Conservation (phyloP, 1,140 invertebrate genomes). For the Solenopsis invicta region DNA sequence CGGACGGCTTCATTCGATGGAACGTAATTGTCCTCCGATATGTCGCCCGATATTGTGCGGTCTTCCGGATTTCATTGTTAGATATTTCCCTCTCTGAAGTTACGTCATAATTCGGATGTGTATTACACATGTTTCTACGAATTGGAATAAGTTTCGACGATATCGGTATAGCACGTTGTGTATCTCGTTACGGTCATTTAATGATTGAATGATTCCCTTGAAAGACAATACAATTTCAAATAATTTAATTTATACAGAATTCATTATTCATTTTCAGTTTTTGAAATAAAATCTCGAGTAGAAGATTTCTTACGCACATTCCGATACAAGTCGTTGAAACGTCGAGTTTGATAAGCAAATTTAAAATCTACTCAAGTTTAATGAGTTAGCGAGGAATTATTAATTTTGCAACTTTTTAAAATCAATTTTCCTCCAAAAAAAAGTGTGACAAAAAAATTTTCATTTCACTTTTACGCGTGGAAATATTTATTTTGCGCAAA, state of each 20-base stretch:
- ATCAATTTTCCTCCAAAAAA: neutral
- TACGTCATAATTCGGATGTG: neutral
- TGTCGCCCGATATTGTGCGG: constrained; percentile 25
- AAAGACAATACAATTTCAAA: neutral
- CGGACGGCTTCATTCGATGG: constrained; percentile 43
- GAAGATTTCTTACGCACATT: neutral
- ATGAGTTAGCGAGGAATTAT: neutral
- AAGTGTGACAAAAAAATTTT: neutral
- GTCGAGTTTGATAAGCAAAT: neutral
- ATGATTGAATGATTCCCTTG: neutral
- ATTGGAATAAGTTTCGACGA: neutral
- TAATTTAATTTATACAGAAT: neutral
- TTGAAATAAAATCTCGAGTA: neutral
- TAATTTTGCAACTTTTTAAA: neutral
- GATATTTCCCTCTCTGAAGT: neutral
- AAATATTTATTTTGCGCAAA: neutral
- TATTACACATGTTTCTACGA: neutral
- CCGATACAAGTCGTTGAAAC: neutral
- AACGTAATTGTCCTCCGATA: constrained; percentile 39
- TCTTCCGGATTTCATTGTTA: constrained; percentile 17
- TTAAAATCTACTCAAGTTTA: neutral
- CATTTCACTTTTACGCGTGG: neutral
- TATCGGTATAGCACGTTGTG: neutral
- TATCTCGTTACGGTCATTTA: neutral
- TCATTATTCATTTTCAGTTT: neutral